phyloP scores from a whole-genome alignment of 1,140 invertebrate genomes.

The Drosophila willistoni region DNA sequence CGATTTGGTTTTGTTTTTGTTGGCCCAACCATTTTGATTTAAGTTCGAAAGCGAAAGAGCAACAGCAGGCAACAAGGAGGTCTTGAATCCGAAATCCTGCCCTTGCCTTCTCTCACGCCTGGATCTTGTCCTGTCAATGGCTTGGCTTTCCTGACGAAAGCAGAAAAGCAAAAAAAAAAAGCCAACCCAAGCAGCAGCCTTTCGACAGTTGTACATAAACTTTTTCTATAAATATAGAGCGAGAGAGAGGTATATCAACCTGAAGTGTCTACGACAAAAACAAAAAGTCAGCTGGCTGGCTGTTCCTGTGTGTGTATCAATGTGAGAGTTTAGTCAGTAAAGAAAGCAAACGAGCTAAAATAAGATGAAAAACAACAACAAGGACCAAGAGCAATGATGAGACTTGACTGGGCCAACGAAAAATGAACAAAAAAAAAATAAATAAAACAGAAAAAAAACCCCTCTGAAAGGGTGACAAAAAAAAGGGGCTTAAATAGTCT shows the following conservation, averaged over 20 bases:
- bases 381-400: constrained; percentile 39
- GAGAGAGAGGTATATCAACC: constrained; percentile 22
- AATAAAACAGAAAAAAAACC: constrained; percentile 20
- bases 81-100: background rate
- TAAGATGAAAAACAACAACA: constrained; percentile 35
- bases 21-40: background rate
- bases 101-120: background rate
- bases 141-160: constrained; percentile 40
- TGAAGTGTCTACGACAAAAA: constrained; percentile 53
- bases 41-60: constrained; percentile 42
- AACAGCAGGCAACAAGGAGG: background rate
- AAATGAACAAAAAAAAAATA: constrained; percentile 28
- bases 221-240: constrained; percentile 20
- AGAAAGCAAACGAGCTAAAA: constrained; percentile 17
- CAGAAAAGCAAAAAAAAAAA: constrained; percentile 40
- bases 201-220: constrained; percentile 39
- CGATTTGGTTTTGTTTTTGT: constrained; percentile 1
- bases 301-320: constrained; percentile 35
- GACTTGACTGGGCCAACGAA: constrained; percentile 44
- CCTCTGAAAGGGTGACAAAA: constrained; percentile 17
- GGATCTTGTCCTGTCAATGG: constrained; percentile 41
- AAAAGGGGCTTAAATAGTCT: constrained; percentile 13
- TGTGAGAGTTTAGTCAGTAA: constrained; percentile 35
- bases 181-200: constrained; percentile 40
- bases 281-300: constrained; percentile 53